Base-by-base conservation (phyloP, 2,888 invertebrate species). In the Ornithoptera priamus region DNA sequence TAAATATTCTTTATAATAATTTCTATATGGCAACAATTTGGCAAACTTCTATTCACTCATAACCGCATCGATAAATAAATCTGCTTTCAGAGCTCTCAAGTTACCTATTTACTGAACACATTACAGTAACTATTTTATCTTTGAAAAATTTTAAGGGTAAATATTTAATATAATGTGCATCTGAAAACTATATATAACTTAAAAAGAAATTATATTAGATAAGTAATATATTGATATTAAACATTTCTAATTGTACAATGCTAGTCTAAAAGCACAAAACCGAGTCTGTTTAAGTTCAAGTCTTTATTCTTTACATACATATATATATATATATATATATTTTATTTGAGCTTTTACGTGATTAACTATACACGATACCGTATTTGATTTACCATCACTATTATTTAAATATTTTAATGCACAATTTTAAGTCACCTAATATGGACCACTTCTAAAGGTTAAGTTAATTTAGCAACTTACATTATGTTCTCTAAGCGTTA, bases 401-500 rank as follows among this genome's bases (percentile, higher is more conserved):
- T 88, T 86, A 86, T 83, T 85, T 84, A 85, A 22, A 81, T 77
- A 82, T 80, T 89, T 78, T 92, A 92, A 91, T 90, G 88, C 90
- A 90, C 88, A 85, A 85, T 86, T 85, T 91, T 93, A 92, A 92
- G 90, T 92, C 91, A 91, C 90, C 89, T 92, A 91, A 81, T 85
- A 88, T 93, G 93, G 93, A 92, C 93, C 93, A 88, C 92, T 81
- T 88, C 91, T 91, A 92, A 88, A 78, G 82, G 88, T 69, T 66
- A 56, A 56, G 88, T 69, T 66, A 56, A 56, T 63, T 65, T 66
- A 66, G 58, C 50, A 5, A 58, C 62, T 69, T 62, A 65, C 18
- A 50, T 39, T 67, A 56, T 72, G 71, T 73, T 72, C 36, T 70
- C 73, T 73, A 57, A 6, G 18, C n/a, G 3, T 22, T 57, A 20